Base-by-base conservation (phyloP, 2,113 vertebrate species). In the Gymnocephalus cernua region DNA sequence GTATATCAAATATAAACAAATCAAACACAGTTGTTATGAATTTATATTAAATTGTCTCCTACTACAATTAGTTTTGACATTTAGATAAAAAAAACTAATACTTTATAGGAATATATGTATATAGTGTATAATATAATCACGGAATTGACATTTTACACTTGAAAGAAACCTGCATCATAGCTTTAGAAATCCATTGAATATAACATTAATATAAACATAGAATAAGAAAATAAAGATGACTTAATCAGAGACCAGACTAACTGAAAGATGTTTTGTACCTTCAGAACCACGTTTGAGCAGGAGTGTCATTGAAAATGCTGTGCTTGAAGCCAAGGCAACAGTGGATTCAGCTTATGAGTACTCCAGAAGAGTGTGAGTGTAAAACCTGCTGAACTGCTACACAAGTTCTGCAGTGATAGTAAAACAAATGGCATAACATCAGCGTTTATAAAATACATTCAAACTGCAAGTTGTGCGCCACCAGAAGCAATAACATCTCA, bases 261-360 rank as follows among this genome's bases (percentile, higher is more conserved):
- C 38, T 23, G 19, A 47, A 66, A 47, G 2, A 48, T 59, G 19
- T 77, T 64, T 57, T 77, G 73, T 73, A 29, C 79, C 54, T 63
- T 48, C 75, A 86, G 91, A 79, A 12, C 6, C 68, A 9, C 72
- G 23, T 47, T 74, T 96, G 84, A 87, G 74, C 0, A 93, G 83
- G 1, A 13, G 29, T 0, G 10, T 77, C 23, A 90, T 97, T 25
- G 88, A 94, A 84, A 89, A 69, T 19, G 93, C 92, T 2, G 91
- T 95, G 72, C 63, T 83, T 0, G 73, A 94, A 44, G 95, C 96
- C 47, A 97, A 93, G 80, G 61, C 16, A 7, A 71, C 84, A 0
- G 96, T 97, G 75, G 96, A 98, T 45, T 81, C 80, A 0, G 94
- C 95, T n/a, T 97, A 97, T 73, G 92, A 93, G 18, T 90, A 67